phyloP scores from a whole-genome alignment of 1,140 invertebrate species.

The Drosophila navojoa region DNA sequence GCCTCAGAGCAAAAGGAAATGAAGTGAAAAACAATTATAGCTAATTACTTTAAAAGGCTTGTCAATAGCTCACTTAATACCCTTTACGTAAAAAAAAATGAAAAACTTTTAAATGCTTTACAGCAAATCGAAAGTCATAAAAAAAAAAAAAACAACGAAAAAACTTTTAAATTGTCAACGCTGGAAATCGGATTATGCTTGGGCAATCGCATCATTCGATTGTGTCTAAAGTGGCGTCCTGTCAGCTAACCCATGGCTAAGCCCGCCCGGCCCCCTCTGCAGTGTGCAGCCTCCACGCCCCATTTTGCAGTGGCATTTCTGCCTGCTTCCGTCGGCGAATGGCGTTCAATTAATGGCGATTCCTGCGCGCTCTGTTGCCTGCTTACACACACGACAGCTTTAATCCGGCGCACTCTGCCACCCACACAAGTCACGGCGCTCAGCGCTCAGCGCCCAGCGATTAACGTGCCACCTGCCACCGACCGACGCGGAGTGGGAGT shows the following conservation, averaged over 20 bases:
- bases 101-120: too few relatives aligned
- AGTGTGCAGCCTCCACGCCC: too few relatives aligned
- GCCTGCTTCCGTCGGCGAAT: not conserved
- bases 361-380: conserved; percentile 2
- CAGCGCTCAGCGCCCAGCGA: not conserved
- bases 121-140: too few relatives aligned
- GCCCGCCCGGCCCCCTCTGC: not conserved
- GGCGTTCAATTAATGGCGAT: conserved; percentile 10
- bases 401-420: conserved; percentile 12
- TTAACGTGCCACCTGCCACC: conserved; percentile 7
- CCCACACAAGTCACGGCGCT: conserved; percentile 9
- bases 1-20: too few relatives aligned
- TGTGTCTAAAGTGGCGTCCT: too few relatives aligned
- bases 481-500: not conserved
- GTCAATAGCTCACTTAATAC: too few relatives aligned
- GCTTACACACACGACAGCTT: conserved; percentile 37
- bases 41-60: too few relatives aligned
- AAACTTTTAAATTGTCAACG: too few relatives aligned
- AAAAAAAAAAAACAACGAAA: too few relatives aligned
- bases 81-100: too few relatives aligned
- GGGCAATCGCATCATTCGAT: not conserved
- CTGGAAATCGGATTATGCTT: conserved; percentile 1
- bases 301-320: too few relatives aligned
- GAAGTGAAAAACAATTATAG: too few relatives aligned
- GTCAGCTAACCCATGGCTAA: not conserved